These are phyloP conservation scores for Agrotis ipsilon DNA, from an alignment of 2,888 invertebrate genomes.

Conservation along the genomic window DNA sequence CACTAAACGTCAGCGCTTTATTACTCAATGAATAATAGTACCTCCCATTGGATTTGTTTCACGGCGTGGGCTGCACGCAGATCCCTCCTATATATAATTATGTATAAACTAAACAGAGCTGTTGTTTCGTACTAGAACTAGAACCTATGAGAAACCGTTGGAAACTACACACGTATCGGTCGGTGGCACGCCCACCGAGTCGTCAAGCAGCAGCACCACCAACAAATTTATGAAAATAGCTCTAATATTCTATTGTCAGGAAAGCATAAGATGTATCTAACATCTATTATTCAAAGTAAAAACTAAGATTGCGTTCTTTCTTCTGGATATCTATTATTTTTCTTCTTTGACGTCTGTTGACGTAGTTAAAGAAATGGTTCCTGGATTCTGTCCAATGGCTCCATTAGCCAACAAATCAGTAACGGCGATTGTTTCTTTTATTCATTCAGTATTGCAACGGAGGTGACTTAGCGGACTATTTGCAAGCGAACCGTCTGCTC, in stretches of 20 bases:
- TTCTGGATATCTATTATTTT: slow-evolving; percentile 10
- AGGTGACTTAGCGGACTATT: slow-evolving; percentile 99
- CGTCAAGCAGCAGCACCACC: background rate
- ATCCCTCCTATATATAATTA: background rate
- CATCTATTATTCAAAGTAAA: background rate
- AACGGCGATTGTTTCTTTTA: slow-evolving; percentile 62
- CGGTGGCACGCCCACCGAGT: background rate
- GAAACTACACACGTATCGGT: background rate
- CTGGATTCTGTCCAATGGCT: slow-evolving; percentile 63
- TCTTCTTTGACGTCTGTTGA: slow-evolving; percentile 53
- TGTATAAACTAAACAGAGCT: background rate
- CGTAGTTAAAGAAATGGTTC: slow-evolving; percentile 39
- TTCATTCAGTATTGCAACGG: slow-evolving; percentile 98
- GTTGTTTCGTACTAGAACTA: background rate
- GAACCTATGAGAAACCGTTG: background rate
- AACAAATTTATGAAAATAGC: slow-evolving; percentile 5
- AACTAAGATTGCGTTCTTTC: slow-evolving; percentile 20
- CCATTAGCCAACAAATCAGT: slow-evolving; percentile 55
- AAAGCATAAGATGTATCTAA: background rate
- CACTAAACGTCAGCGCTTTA: slow-evolving; percentile 7
- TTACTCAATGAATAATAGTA: background rate
- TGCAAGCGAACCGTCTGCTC: slow-evolving; percentile 97
- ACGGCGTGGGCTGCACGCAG: background rate
- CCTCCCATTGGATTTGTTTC: slow-evolving; percentile 3
- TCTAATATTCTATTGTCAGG: background rate